Evolutionary conservation across 2,113 vertebrate genomes (phyloP).

Genomic region (Ciconia maguari): DNA sequence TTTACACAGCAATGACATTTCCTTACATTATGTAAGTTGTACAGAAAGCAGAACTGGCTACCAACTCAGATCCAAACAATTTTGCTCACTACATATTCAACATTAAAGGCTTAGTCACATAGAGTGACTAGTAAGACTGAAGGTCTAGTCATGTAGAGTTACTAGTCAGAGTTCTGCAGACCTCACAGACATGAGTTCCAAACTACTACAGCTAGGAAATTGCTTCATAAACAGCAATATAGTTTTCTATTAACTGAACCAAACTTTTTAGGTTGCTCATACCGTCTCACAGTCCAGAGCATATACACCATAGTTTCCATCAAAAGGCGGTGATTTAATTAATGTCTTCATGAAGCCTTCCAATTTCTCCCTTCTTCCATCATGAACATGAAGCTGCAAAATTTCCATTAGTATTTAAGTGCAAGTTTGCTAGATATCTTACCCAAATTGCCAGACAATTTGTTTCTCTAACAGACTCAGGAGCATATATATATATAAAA

Average conservation of each 20-base stretch:
- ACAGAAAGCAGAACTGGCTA: background rate
- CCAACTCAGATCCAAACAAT: background rate
- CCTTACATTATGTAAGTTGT: background rate
- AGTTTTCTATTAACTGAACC: background rate
- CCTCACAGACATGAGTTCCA: background rate
- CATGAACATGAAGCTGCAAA: slow-evolving; percentile 81
- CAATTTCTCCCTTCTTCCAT: slow-evolving; percentile 67
- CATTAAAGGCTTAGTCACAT: background rate
- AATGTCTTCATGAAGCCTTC: slow-evolving; percentile 77
- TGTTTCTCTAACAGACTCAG: background rate
- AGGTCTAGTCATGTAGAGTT: background rate
- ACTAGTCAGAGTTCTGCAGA: background rate
- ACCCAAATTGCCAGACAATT: background rate
- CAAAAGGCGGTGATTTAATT: background rate
- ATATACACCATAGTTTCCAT: slow-evolving; percentile 71
- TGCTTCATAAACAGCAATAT: background rate
- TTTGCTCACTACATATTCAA: background rate
- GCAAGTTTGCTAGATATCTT: background rate
- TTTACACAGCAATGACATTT: background rate
- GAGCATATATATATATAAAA: too few relatives aligned
- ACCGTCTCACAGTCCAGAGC: slow-evolving; percentile 81
- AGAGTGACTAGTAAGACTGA: background rate
- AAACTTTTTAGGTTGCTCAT: background rate
- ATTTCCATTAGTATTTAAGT: background rate
- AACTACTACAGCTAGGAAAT: background rate